phyloP scores from a whole-genome alignment of 2,797 vertebrate genomes.

The Sebastes goodei region DNA sequence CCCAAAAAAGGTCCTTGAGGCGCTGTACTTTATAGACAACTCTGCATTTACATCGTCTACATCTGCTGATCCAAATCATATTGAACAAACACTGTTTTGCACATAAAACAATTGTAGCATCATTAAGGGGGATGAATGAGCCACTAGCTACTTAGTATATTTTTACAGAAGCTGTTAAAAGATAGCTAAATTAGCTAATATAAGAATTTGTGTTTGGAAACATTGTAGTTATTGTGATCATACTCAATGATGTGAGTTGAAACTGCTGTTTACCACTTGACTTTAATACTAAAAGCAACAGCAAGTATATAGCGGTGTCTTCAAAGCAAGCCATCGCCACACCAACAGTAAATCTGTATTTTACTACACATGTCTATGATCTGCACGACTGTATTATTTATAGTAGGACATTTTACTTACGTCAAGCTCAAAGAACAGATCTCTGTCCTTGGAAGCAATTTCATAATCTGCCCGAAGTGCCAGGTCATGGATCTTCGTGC shows the following conservation, averaged over 20 bases:
- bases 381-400: background rate
- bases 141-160: background rate
- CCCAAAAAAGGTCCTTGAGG: background rate
- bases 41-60: background rate
- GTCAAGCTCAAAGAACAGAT: constrained; percentile 97
- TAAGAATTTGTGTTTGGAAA: background rate
- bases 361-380: background rate
- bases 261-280: background rate
- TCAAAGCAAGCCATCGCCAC: background rate
- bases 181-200: background rate
- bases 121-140: background rate
- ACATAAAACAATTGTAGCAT: background rate
- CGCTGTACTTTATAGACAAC: background rate
- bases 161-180: background rate
- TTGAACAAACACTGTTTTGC: background rate
- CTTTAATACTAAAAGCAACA: background rate
- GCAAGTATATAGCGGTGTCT: accelerated
- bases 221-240: background rate
- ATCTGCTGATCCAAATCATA: background rate
- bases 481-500: constrained; percentile 98
- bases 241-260: background rate
- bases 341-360: background rate
- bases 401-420: constrained; percentile 82
- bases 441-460: constrained; percentile 97
- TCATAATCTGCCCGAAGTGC: constrained; percentile 98